Conservation (phyloP, 1,140 invertebrate species). For the Diabrotica undecimpunctata region DNA sequence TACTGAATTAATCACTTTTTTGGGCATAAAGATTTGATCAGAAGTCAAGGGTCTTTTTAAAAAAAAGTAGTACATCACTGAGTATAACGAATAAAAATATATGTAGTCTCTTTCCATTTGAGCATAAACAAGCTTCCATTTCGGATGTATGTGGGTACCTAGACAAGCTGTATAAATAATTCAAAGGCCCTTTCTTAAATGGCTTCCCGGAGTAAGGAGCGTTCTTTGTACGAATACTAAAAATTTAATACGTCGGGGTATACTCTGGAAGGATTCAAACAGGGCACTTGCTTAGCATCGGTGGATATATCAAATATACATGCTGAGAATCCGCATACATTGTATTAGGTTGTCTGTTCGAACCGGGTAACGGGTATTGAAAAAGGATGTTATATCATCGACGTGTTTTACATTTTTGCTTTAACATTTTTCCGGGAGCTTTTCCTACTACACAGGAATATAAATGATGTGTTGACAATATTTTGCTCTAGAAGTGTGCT, state of each 20-base stretch:
- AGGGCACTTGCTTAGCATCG: conserved; percentile 13
- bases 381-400: neutral
- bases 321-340: conserved; percentile 8
- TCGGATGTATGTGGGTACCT: conserved; percentile 15
- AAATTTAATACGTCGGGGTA: conserved; percentile 15
- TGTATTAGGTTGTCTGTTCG: conserved; percentile 5
- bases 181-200: conserved; percentile 13
- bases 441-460: no score
- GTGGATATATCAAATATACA: conserved; percentile 16
- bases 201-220: conserved; percentile 10
- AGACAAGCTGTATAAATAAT: conserved; percentile 15
- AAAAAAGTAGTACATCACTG: neutral
- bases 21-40: no score
- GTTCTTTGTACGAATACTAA: conserved; percentile 15
- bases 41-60: no score
- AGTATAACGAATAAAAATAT: neutral
- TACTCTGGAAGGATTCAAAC: conserved; percentile 14
- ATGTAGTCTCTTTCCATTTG: neutral
- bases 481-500: no score
- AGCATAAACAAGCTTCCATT: conserved; percentile 10
- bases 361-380: conserved; percentile 1
- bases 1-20: no score
- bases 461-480: no score
- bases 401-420: neutral
- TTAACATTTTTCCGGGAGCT: no score